Evolutionary conservation across 2,888 invertebrate genomes (phyloP).

Genomic region (Acrobasis repandana): DNA sequence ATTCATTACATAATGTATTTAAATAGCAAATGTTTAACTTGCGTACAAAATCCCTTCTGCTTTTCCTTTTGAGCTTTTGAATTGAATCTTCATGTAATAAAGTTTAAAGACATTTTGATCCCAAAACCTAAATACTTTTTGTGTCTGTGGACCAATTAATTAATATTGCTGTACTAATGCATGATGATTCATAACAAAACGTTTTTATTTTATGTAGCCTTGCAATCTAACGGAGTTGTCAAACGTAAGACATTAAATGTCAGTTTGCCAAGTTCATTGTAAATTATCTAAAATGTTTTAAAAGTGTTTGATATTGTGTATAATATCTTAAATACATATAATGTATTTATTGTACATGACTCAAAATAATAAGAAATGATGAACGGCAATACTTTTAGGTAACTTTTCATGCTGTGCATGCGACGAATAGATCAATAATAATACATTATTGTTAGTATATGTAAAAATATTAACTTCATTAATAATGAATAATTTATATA

Average conservation of each 20-base stretch:
- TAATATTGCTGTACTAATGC: background rate
- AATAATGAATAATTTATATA: too few species aligned
- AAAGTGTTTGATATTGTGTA: conserved; percentile 25
- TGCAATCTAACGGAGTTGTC: background rate
- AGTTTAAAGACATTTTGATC: background rate
- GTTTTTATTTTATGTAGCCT: conserved; percentile 8
- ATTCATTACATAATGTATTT: background rate
- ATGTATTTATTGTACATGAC: background rate
- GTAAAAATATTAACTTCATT: background rate
- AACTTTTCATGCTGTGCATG: conserved; percentile 45
- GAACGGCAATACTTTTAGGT: conserved; percentile 39
- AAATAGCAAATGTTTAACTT: background rate
- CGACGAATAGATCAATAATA: background rate
- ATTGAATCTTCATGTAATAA: conserved; percentile 1
- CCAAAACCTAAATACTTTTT: background rate
- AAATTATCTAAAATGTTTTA: conserved; percentile 17
- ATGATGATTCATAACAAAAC: background rate
- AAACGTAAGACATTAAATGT: conserved; percentile 18
- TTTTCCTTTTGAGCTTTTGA: background rate
- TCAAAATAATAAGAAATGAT: conserved; percentile 30
- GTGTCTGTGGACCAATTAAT: conserved; percentile 10
- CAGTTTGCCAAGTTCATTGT: conserved; percentile 15
- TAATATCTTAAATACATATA: conserved; percentile 19
- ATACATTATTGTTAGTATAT: background rate
- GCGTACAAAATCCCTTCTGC: background rate